phyloP scores from a whole-genome alignment of 2,888 invertebrate genomes.

The Amiota communis region DNA sequence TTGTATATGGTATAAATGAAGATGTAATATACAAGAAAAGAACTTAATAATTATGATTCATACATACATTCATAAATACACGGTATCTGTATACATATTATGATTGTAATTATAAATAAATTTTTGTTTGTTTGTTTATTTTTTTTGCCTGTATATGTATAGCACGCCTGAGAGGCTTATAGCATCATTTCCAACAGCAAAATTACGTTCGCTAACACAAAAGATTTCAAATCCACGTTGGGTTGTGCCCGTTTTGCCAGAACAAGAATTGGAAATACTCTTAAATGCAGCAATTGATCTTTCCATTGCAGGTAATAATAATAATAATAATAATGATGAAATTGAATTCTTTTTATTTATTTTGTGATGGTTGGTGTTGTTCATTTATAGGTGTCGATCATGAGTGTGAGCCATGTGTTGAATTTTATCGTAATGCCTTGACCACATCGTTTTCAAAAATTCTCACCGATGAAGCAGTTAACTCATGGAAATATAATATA shows the following conservation, averaged over 20 bases:
- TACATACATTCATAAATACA: too few species aligned
- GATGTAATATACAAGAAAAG: too few species aligned
- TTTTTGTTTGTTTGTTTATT: background rate
- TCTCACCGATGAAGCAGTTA: conserved; percentile 96
- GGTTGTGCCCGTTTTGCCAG: conserved; percentile 97
- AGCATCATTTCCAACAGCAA: conserved; percentile 85
- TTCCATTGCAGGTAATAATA: conserved; percentile 81
- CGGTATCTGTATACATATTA: too few species aligned
- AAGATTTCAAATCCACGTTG: conserved; percentile 96
- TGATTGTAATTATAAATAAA: too few species aligned
- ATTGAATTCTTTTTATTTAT: background rate
- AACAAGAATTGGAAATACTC: conserved; percentile 94
- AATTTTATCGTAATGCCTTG: conserved; percentile 95
- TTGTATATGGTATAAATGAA: too few species aligned
- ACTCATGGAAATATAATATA: conserved; percentile 97
- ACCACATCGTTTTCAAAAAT: conserved; percentile 97
- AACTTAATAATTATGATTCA: too few species aligned
- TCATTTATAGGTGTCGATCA: conserved; percentile 86
- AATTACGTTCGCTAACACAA: conserved; percentile 91
- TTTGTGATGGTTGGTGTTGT: too few species aligned
- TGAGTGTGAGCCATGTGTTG: conserved; percentile 90
- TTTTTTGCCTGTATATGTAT: background rate
- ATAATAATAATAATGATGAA: background rate
- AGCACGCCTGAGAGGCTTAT: conserved; percentile 72
- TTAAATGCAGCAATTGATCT: conserved; percentile 91